A percentile compares a stretch with the other conserved stretches of the same genome.
Conservation (phyloP, 2,888 invertebrate species). For the Dryadula phaetusa region DNA sequence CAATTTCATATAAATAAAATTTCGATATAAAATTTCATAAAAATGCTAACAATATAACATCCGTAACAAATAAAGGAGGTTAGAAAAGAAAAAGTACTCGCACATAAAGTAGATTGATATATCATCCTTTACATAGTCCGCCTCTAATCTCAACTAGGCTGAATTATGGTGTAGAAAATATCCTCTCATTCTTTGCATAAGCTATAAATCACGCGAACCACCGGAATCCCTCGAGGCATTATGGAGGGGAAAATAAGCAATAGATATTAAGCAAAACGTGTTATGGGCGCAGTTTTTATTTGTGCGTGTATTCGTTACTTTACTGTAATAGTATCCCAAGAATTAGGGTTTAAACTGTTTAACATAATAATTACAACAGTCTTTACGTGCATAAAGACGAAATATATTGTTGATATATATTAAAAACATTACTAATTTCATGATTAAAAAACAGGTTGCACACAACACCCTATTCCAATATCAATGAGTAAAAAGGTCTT, state of each 20-base stretch:
- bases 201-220: constrained; percentile 76
- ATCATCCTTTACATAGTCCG: constrained; percentile 65
- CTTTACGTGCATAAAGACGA: too few species aligned
- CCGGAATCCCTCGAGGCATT: constrained; percentile 73
- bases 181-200: constrained; percentile 81
- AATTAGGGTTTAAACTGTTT: background rate
- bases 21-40: constrained; percentile 20
- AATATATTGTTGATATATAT: too few species aligned
- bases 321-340: background rate
- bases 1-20: too few species aligned
- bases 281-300: constrained; percentile 24
- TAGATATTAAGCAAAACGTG: constrained; percentile 69
- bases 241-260: constrained; percentile 77
- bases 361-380: background rate
- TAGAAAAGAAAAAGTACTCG: constrained; percentile 33
- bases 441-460: too few species aligned
- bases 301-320: constrained; percentile 2
- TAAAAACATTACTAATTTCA: too few species aligned
- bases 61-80: constrained; percentile 31
- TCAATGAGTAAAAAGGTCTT: too few species aligned
- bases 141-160: constrained; percentile 78
- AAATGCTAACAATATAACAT: constrained; percentile 25
- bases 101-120: constrained; percentile 66
- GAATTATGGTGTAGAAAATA: constrained; percentile 81
- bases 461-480: too few species aligned